A percentile compares a stretch with the other conserved stretches of the same genome.
These are phyloP conservation scores for Gallinago media DNA, from an alignment of 2,113 vertebrate genomes.

Conservation along the genomic window DNA sequence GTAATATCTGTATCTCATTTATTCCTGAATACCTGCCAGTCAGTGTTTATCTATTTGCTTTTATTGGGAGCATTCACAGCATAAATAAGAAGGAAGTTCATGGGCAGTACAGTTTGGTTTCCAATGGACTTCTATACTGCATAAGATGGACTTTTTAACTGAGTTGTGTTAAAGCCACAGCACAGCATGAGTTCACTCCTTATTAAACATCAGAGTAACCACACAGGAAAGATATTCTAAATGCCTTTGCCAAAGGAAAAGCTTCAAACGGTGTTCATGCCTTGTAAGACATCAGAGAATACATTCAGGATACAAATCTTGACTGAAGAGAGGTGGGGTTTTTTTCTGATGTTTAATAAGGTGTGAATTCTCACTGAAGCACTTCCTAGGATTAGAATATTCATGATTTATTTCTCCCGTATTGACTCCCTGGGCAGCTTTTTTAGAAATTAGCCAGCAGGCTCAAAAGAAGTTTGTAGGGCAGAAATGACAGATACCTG, in stretches of 20 bases:
- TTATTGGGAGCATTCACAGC: background rate
- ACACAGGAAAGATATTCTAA: slow-evolving; percentile 19
- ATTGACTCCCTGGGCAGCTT: background rate
- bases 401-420: background rate
- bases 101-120: background rate
- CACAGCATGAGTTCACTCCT: background rate
- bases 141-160: background rate
- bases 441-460: background rate
- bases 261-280: background rate
- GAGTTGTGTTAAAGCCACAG: background rate
- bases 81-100: background rate
- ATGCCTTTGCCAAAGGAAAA: slow-evolving; percentile 1
- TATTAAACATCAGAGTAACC: slow-evolving; percentile 27
- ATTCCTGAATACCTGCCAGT: background rate
- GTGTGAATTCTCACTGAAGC: background rate
- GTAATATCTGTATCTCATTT: background rate
- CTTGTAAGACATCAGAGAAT: background rate
- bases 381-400: background rate
- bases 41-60: background rate
- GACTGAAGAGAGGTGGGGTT: rapidly evolving
- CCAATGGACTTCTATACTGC: background rate
- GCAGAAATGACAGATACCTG: background rate
- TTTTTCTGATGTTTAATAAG: background rate
- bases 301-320: background rate
- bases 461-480: background rate